Evolutionary conservation across 2,888 invertebrate genomes (phyloP).

Genomic region (Lacanobia oleracea): DNA sequence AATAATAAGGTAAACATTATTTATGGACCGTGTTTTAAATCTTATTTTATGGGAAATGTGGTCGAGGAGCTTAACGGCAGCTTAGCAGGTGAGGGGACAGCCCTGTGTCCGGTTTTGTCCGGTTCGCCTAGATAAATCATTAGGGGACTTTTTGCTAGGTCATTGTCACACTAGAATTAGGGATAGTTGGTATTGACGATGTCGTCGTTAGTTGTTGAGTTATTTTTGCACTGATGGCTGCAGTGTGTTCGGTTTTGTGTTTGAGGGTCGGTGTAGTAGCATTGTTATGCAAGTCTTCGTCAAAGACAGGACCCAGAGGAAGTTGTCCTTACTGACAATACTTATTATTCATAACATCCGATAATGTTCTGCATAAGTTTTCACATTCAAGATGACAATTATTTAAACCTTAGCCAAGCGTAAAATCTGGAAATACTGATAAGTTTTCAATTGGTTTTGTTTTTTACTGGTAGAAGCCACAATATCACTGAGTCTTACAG

Average conservation of each 20-base stretch:
- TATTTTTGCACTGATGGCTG: constrained; percentile 26
- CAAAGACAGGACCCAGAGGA: neutral
- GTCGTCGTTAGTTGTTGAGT: constrained; percentile 29
- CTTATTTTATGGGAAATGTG: constrained; percentile 90
- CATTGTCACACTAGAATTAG: constrained; percentile 60
- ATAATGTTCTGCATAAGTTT: too few relatives aligned
- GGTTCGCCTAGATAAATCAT: constrained; percentile 62
- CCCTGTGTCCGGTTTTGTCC: constrained; percentile 68
- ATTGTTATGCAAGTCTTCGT: neutral
- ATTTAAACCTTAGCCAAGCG: too few relatives aligned
- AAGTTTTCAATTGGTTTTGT: too few relatives aligned
- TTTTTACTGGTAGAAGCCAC: too few relatives aligned
- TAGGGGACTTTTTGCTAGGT: constrained; percentile 66
- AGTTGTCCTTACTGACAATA: too few relatives aligned
- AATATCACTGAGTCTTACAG: too few relatives aligned
- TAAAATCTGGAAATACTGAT: too few relatives aligned
- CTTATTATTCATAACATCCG: too few relatives aligned
- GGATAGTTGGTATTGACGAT: constrained; percentile 40
- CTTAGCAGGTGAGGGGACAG: constrained; percentile 79
- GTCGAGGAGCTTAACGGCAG: constrained; percentile 83
- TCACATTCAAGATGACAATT: too few relatives aligned
- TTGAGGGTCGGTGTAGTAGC: neutral
- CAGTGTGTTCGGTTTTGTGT: neutral
- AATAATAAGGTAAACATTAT: constrained; percentile 79
- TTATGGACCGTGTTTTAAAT: constrained; percentile 84